Evolutionary conservation across 2,888 invertebrate species (phyloP), one percentile per base, ranked within the genome.

Genomic region (Pterobdella sp.): DNA sequence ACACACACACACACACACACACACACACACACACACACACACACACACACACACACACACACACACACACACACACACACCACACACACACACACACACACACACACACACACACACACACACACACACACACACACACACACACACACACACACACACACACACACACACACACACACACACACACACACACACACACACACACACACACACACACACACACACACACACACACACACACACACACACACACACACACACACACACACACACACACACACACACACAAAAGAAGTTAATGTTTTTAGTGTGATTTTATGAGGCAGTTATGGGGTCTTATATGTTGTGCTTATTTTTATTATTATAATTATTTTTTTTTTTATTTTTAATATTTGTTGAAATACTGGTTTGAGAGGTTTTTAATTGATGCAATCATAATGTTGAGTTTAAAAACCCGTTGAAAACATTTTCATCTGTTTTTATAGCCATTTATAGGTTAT

Each of bases 1-100:
- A 56, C 60, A 56, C 60, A 56, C 60, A 56, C 60, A 56, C 60
- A 56, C 60, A 56, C 60, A 56, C 60, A 56, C 60, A 56, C 60
- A 56, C 60, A 56, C 7, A n/a, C 7, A 56, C 60, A 56, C 60
- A 56, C 60, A 56, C 60, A 56, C 60, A 56, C 60, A 56, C 60
- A 42, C 7, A 22, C 49, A 42, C 49, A 22, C 22, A 22, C 49
- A 14, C 49, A 42, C 7, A 22, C 49, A 42, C 60, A n/a, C 60
- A 56, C 60, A 56, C 60, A 56, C 7, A 56, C 60, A 56, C 60
- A 56, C 60, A 56, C 60, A 56, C 60, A 56, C 60, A 56, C 60
- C 60, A 56, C 60, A 56, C 60, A 56, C 60, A 56, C 60, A 56
- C 60, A n/a, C 60, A 56, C 60, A 56, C 60, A 56, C 7, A 56